phyloP scores from a whole-genome alignment of 1,140 invertebrate species.

The Dryas iulia region DNA sequence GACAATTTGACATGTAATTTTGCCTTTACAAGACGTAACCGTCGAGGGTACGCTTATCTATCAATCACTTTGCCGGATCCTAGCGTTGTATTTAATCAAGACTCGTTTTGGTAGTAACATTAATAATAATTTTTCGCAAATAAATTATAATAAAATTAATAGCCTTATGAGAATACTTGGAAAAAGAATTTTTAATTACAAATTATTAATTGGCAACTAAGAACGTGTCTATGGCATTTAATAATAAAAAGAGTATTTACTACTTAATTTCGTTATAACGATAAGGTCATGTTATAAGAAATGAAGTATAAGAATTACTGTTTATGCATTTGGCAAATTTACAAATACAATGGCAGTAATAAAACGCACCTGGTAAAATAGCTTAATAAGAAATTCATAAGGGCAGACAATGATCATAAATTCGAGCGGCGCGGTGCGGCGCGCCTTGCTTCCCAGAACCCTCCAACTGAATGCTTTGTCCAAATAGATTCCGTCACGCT shows the following conservation, averaged over 20 bases:
- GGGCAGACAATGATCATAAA: constrained; percentile 25
- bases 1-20: constrained; percentile 3
- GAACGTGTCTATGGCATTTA: background rate
- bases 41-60: background rate
- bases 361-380: constrained; percentile 2
- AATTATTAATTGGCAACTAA: background rate
- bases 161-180: background rate
- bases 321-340: background rate
- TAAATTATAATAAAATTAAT: background rate
- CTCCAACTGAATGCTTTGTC: constrained; percentile 8
- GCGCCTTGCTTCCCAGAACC: constrained; percentile 22
- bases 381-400: constrained; percentile 29
- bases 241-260: background rate
- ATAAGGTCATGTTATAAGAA: background rate
- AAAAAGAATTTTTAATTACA: background rate
- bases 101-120: background rate
- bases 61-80: constrained; percentile 3
- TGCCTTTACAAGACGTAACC: background rate
- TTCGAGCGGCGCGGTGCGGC: constrained; percentile 31
- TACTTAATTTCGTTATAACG: background rate
- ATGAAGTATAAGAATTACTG: background rate
- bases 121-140: background rate
- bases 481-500: constrained; percentile 15
- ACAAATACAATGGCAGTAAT: background rate
- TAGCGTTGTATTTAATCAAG: background rate